Percentiles rank a stretch among this genome's conserved stretches.
Evolutionary conservation across 2,113 vertebrate species (phyloP).

Genomic region (Ageneiosus marmoratus): DNA sequence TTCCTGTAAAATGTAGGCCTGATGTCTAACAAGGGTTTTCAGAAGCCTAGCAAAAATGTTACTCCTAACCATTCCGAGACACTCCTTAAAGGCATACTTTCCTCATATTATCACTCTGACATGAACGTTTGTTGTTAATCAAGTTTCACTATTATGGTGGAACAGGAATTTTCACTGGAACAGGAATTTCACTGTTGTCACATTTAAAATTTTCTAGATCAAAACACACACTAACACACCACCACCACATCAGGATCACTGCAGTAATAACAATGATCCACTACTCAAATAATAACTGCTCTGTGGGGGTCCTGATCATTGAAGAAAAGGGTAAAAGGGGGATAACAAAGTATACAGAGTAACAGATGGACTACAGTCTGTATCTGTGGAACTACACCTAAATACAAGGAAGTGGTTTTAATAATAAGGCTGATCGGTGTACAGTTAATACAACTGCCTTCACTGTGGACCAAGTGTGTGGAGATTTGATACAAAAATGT

Average conservation of each 20-base stretch:
- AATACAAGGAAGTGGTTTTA: no score
- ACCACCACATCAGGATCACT: no score
- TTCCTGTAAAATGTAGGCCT: background rate
- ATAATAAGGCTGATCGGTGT: no score
- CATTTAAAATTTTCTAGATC: background rate
- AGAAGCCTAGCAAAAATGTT: background rate
- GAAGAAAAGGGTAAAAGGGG: no score
- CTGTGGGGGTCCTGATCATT: no score
- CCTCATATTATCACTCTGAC: constrained; percentile 1
- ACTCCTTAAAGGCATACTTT: constrained; percentile 17
- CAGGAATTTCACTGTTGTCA: background rate
- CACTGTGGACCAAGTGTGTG: background rate
- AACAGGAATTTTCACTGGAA: background rate
- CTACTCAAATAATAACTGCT: no score
- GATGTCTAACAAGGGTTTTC: background rate
- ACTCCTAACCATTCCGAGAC: background rate
- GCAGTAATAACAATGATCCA: no score
- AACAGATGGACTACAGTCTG: no score
- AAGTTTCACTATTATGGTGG: background rate
- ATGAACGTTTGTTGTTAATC: constrained; percentile 23
- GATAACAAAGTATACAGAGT: no score
- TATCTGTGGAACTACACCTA: no score
- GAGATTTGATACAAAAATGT: background rate
- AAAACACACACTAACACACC: no score
- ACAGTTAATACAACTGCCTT: background rate